These are phyloP conservation scores for Tricholaema leucomelas DNA, from an alignment of 2,113 vertebrate species.

Conservation along the genomic window DNA sequence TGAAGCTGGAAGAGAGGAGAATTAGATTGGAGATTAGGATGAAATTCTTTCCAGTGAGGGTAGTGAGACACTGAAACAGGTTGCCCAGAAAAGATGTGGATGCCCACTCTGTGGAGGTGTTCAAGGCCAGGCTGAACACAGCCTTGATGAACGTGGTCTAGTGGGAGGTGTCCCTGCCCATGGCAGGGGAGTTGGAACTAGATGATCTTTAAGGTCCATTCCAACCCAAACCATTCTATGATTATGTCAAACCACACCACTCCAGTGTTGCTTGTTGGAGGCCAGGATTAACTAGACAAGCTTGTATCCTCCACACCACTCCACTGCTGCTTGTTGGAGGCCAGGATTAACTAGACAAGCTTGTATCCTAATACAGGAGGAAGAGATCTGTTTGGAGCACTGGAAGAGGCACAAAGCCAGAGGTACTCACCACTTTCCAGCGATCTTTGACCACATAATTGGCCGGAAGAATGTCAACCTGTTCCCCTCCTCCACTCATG, in stretches of 20 bases:
- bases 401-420: background rate
- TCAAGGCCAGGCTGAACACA: no score
- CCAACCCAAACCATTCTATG: no score
- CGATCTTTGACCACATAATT: conserved; percentile 98
- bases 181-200: no score
- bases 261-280: background rate
- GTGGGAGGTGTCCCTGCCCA: no score
- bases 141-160: no score
- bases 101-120: no score
- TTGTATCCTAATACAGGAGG: background rate
- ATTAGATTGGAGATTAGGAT: no score
- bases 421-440: conserved; percentile 96
- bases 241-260: background rate
- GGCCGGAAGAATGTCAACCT: conserved; percentile 96
- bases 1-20: no score
- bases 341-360: background rate
- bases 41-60: no score
- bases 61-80: no score
- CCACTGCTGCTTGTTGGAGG: background rate
- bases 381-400: background rate
- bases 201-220: no score
- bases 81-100: no score
- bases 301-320: background rate
- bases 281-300: background rate
- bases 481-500: conserved; percentile 97